Base-by-base conservation (phyloP, 2,888 invertebrate genomes). In the Lasius fuliginosus region DNA sequence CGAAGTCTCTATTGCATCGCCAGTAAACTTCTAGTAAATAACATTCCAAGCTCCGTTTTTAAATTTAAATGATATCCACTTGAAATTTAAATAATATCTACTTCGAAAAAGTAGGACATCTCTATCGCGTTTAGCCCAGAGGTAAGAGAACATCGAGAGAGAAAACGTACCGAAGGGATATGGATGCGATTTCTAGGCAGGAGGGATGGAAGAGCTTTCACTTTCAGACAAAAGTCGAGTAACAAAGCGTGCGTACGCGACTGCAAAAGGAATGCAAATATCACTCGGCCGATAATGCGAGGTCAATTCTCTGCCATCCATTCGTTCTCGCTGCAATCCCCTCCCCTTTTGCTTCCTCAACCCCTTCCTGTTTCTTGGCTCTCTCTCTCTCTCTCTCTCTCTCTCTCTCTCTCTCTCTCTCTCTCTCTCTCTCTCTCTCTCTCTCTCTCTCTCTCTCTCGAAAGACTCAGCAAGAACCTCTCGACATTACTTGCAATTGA, bases 191-290 rank as follows among this genome's bases (percentile, higher is more conserved):
- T 33, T 18, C 36, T 12, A 6, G 9, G 4, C 12, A 2, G n/a
- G 6, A 30, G n/a, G 60, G 33, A 30, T 36, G 60, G 36, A 36
- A 74, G 49, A n/a, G 75, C 75, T 42, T 33, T 79, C 77, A 15
- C 30, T 42, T 79, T 6, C 11, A 6, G 18, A 73, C 58, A 58
- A 79, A 40, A 73, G 49, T 12, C 76, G 82, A 82, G 77, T 82
- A 82, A 65, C 56, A 79, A 79, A 69, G 73, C 73, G 75, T 81
- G 85, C 90, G 90, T 89, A 85, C 87, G 88, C 89, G 89, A 86
- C 89, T 90, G 93, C 91, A 92, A 94, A 94, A 93, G 94, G 91
- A 94, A 94, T 92, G 94, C 94, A 94, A 94, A 94, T 93, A 94
- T 94, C 93, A 92, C 91, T 92, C 91, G 92, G 91, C 89, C 91